Conservation (phyloP, 2,113 vertebrate genomes). For the Athene noctua region DNA sequence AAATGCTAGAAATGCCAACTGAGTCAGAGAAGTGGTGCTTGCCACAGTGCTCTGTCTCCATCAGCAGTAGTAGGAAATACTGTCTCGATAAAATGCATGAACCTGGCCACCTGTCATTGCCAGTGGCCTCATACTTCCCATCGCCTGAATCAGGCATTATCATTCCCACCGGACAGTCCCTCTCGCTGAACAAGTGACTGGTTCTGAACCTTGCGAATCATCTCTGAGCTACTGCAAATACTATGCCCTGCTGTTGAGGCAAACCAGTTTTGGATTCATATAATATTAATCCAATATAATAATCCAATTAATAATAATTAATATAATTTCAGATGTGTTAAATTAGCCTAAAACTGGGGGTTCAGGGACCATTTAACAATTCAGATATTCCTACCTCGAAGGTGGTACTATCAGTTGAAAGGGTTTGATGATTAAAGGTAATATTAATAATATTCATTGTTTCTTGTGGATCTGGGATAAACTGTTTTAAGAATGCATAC, state of each 20-base stretch:
- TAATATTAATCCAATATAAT: too few species aligned
- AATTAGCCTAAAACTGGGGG: not conserved
- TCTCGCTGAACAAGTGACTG: not conserved
- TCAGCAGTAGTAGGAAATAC: fast-evolving
- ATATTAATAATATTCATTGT: not conserved
- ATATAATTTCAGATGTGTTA: not conserved
- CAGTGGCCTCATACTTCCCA: not conserved
- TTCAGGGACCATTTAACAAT: not conserved
- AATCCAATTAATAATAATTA: too few species aligned
- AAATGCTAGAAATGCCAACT: not conserved
- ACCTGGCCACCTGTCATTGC: not conserved
- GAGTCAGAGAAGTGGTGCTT: not conserved
- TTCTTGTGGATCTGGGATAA: not conserved
- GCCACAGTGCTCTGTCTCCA: fast-evolving
- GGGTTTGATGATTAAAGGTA: not conserved
- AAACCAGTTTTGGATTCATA: not conserved
- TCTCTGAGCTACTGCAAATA: not conserved
- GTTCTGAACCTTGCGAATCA: not conserved
- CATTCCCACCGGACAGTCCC: too few species aligned
- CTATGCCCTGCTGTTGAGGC: not conserved
- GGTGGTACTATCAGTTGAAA: not conserved
- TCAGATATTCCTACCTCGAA: not conserved
- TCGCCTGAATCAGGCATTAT: not conserved
- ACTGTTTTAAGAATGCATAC: not conserved
- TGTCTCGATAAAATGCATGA: not conserved